phyloP scores from a whole-genome alignment of 2,888 invertebrate genomes.

The Caenorhabditis sp. region DNA sequence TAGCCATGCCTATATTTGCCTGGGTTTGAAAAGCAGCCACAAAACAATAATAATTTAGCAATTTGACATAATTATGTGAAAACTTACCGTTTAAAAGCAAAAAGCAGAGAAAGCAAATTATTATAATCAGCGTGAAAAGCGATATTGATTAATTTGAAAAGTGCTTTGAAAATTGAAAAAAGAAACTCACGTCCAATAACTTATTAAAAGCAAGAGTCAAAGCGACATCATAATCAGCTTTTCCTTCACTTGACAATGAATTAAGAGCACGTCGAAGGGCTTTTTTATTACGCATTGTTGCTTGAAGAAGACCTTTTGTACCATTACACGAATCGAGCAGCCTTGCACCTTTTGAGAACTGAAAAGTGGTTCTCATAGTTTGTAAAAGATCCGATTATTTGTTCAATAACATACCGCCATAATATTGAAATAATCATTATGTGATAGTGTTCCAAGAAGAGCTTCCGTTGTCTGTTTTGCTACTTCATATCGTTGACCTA shows the following conservation, averaged over 20 bases:
- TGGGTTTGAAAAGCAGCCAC: neutral
- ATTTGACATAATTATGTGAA: no score
- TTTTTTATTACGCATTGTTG: constrained; percentile 75
- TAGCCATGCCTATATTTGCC: neutral
- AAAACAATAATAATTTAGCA: neutral
- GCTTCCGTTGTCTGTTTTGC: constrained; percentile 87
- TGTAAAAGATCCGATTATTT: neutral
- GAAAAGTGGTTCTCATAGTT: no score
- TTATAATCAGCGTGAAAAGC: neutral
- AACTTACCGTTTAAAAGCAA: constrained; percentile 6
- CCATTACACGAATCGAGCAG: constrained; percentile 83
- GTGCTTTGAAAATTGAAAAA: constrained; percentile 9
- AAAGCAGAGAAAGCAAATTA: neutral
- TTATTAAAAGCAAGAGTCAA: constrained; percentile 83
- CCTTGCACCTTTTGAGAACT: constrained; percentile 79
- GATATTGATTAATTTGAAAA: neutral
- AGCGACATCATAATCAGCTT: constrained; percentile 85
- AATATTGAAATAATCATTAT: constrained; percentile 96
- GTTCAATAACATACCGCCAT: constrained; percentile 76
- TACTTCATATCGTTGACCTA: constrained; percentile 82
- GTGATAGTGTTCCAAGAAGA: constrained; percentile 91
- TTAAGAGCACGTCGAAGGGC: constrained; percentile 73
- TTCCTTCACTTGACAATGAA: constrained; percentile 79
- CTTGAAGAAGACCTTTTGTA: constrained; percentile 85
- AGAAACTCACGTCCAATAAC: constrained; percentile 78